Evolutionary conservation across 2,888 invertebrate species (phyloP).

Genomic region (Aphidoletes aphidimyza): DNA sequence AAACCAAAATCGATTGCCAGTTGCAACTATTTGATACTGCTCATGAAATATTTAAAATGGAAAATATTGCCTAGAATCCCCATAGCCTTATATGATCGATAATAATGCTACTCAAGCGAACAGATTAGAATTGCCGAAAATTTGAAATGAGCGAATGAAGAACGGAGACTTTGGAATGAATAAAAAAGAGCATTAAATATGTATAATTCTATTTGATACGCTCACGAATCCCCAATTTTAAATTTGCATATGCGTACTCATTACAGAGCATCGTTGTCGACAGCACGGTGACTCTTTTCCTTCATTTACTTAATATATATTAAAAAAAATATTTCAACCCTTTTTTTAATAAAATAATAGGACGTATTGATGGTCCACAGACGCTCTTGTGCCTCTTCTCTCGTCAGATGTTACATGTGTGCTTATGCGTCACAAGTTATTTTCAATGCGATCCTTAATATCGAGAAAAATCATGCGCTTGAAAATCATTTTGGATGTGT

Average conservation of each 20-base stretch:
- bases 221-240: background rate
- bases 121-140: slow-evolving; percentile 29
- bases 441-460: slow-evolving; percentile 1
- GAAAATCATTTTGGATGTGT: background rate
- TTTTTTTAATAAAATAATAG: slow-evolving; percentile 38
- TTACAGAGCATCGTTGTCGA: background rate
- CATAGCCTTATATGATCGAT: slow-evolving; percentile 38
- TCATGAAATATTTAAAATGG: slow-evolving; percentile 16
- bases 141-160: background rate
- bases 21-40: background rate
- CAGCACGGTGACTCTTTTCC: slow-evolving; percentile 12
- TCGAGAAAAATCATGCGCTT: slow-evolving; percentile 10
- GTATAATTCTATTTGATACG: slow-evolving; percentile 46
- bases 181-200: slow-evolving; percentile 37
- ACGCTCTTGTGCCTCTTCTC: background rate
- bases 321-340: slow-evolving; percentile 10
- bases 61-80: too few relatives aligned
- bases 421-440: background rate
- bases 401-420: background rate
- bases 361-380: background rate
- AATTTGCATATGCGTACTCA: background rate
- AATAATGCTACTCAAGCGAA: slow-evolving; percentile 15
- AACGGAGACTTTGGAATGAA: background rate
- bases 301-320: slow-evolving; percentile 46
- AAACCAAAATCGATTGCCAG: background rate